Base-by-base conservation (phyloP, 1,140 invertebrate genomes). In the Vollenhovia emeryi region DNA sequence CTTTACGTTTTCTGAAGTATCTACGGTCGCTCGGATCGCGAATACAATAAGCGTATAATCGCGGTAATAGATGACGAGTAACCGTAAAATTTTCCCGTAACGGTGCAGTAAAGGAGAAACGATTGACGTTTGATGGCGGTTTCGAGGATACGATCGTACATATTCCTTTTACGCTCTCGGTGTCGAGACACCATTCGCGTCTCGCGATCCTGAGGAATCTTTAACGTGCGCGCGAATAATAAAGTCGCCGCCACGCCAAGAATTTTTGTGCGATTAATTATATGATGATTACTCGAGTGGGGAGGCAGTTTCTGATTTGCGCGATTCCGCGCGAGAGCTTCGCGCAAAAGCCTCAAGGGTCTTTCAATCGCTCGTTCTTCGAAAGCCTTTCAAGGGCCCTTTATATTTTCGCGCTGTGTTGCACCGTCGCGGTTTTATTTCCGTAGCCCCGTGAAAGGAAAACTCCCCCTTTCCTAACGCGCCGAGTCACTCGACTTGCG, bases 401-500 rank as follows among this genome's bases (percentile, higher is more conserved):
- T 48, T 24, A 43, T 33, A 71, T 71, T 57, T 57, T 57, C 5
- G 18, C 73, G 18, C 24, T 40, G 2, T 79, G 5, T 40, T 66
- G 15, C 36, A 40, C 27, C 78, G 43, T 45, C 13, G 24, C 8
- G 3, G 3, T 84, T 76, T 83, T 83, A 75, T 83, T 76, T 75
- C 43, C 7, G 33, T 8, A 27, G 6, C 8, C 7, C 18, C 55
- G 27, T 43, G 18, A 60, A 60, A 48, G n/a, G n/a, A n/a, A n/a
- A 60, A 30, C 33, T 15, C 0, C 5, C 30, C 50, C 24, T 59
- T 60, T 27, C 15, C 57, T 62, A 62, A 50, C 33, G 11, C 9
- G 45, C 43, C 80, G 18, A 73, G 80, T 84, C 43, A 83, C 21
- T 59, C 27, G 33, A 57, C 48, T 71, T 82, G 18, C n/a, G 64